phyloP scores from a whole-genome alignment of 30 jellyfish, hydroid and myxozoan species.

The Turritopsis dohrnii region DNA sequence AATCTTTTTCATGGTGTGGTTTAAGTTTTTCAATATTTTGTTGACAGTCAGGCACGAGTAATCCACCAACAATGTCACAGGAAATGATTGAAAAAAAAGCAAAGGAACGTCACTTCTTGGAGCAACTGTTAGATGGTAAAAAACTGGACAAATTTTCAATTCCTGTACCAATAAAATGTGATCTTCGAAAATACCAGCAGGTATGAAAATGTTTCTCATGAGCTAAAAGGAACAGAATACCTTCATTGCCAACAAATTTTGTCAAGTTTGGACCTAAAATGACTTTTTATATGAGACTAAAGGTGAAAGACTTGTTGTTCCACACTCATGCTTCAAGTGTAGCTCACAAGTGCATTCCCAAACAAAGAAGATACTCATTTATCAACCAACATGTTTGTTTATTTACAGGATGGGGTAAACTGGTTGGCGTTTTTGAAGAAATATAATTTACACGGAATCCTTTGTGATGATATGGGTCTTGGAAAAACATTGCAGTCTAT shows the following conservation, averaged over 20 bases:
- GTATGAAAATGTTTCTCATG: constrained; percentile 24
- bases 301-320: no score
- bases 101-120: constrained; percentile 78
- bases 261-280: neutral
- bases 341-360: no score
- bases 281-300: no score
- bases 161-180: constrained; percentile 91
- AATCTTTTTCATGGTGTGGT: constrained; percentile 1
- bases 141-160: constrained; percentile 71
- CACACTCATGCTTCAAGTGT: no score
- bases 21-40: no score
- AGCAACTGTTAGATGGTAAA: constrained; percentile 80
- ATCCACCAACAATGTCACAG: constrained; percentile 74
- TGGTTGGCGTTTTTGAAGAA: constrained; percentile 96
- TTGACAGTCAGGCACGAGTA: constrained; percentile 80
- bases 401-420: constrained; percentile 94
- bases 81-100: constrained; percentile 63
- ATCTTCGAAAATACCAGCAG: constrained; percentile 95
- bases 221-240: no score
- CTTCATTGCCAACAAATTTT: neutral
- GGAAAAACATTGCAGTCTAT: constrained; percentile 99
- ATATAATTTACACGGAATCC: constrained; percentile 92
- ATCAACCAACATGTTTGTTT: no score
- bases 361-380: no score
- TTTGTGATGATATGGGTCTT: constrained; percentile 99